A percentile compares a stretch with the other conserved stretches of the same genome.
phyloP scores from a whole-genome alignment of 2,113 vertebrate genomes.

The human region GRCh38 chr2:37146501-37147000 shows the following conservation, averaged over 20 bases:
- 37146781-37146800: constrained; percentile 40
- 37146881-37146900: constrained; percentile 76
- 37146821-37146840: not conserved
- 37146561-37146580: not conserved
- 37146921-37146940: constrained; percentile 76
- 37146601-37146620: not conserved
- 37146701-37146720: not conserved
- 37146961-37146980: constrained; percentile 81
- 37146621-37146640: not conserved
- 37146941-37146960: not conserved
- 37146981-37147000: constrained; percentile 57
- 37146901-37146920: constrained; percentile 81
- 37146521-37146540: not conserved
- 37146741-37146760: not conserved
- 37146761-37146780: not conserved
- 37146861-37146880: constrained; percentile 11
- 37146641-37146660: not conserved
- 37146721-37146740: not conserved
- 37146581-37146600: not conserved
- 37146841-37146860: constrained; percentile 66
- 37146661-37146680: not conserved
- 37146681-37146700: not conserved
- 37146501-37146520: not conserved
- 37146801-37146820: not conserved
- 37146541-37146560: not conserved